Evolutionary conservation across 2,113 vertebrate species (phyloP), one percentile per base, ranked within the genome.

Genomic region (Struthio camelus): DNA sequence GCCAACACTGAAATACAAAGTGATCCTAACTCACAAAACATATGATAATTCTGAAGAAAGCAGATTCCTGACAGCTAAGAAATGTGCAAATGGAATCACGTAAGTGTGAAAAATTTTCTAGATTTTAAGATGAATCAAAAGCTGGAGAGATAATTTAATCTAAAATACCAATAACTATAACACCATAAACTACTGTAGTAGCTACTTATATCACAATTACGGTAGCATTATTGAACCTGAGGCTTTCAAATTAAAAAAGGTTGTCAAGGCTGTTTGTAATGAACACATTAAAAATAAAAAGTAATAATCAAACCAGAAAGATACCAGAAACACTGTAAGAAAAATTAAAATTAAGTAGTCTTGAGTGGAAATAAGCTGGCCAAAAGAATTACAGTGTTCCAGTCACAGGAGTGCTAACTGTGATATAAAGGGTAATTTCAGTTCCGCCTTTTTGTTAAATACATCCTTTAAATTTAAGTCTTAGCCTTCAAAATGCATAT

Each of bases 11-110:
- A 82, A 87, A 71, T 3, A 62, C 3, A 69, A 87, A 81, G 32
- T 0, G 2, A 62, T 17, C 4, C 20, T 22, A 73, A 23, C 17
- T 36, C 25, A 76, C 10, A 38, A 82, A 56, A 76, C 0, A 0
- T 44, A 67, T 61, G 5, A 72, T 2, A 86, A 28, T 14, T 44
- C 36, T 14, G 8, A 78, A 54, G 81, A 86, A 58, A 80, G 2
- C 10, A 87, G 16, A 22, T 23, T 20, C 3, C 20, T 76, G 61
- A 38, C 5, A 53, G 3, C 3, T 17, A 14, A 4, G 19, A 11
- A 44, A 11, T 51, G 25, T 2, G 1, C 7, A 70, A 88, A 30
- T 6, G n/a, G n/a, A n/a, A n/a, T n/a, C n/a, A n/a, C n/a, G n/a
- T n/a, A n/a, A n/a, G n/a, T n/a, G n/a, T n/a, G n/a, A n/a, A n/a